Conservation (phyloP, 2,888 invertebrate genomes). For the Rapana venosa region DNA sequence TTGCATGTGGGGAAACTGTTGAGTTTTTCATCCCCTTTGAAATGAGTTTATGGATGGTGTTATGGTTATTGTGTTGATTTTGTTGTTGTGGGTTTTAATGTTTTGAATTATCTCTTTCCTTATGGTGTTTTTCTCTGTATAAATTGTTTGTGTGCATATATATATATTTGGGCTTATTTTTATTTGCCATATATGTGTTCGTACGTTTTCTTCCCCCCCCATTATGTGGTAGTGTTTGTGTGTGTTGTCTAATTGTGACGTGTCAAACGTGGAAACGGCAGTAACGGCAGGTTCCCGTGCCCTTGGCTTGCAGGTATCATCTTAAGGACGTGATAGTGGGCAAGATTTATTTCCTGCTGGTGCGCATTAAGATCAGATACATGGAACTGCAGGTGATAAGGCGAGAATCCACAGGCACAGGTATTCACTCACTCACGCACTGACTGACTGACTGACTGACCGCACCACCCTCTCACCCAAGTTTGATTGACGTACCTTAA, state of each 20-base stretch:
- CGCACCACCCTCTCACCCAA: no score
- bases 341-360: conserved; percentile 99
- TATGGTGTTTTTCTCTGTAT: no score
- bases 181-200: not conserved
- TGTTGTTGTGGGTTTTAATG: no score
- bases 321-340: conserved; percentile 99
- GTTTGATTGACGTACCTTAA: no score
- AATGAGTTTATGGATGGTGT: no score
- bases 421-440: conserved; percentile 68
- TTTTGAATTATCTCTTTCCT: no score
- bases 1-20: no score
- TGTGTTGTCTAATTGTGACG: not conserved
- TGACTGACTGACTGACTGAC: no score
- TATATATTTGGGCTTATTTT: not conserved
- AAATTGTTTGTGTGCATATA: not conserved
- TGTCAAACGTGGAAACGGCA: not conserved
- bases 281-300: not conserved
- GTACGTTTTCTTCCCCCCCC: not conserved
- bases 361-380: conserved; percentile 99
- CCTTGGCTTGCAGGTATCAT: conserved; percentile 86
- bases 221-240: not conserved
- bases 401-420: conserved; percentile 95
- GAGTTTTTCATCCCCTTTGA: no score
- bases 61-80: no score
- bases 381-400: conserved; percentile 99